phyloP scores from a whole-genome alignment of 2,888 invertebrate genomes.

The Mesopsocus fuscifrons region DNA sequence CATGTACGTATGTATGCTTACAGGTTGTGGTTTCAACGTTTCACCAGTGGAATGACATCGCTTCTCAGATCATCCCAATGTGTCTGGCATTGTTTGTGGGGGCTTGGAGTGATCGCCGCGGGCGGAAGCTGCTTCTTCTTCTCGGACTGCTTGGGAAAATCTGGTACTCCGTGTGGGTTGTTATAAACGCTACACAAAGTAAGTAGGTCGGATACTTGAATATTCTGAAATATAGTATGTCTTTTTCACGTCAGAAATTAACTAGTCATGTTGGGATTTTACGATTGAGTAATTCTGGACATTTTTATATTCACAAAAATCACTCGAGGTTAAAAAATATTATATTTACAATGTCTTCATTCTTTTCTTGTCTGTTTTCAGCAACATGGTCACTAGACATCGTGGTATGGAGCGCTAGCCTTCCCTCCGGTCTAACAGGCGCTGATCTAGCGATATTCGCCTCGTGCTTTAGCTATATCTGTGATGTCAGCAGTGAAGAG shows the following conservation, averaged over 20 bases:
- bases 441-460: slow-evolving; percentile 66
- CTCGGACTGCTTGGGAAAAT: slow-evolving; percentile 55
- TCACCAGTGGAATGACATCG: slow-evolving; percentile 59
- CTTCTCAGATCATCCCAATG: slow-evolving; percentile 52
- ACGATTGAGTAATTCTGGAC: too few species aligned
- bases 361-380: slow-evolving; percentile 18
- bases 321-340: too few species aligned
- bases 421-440: slow-evolving; percentile 58
- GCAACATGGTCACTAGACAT: slow-evolving; percentile 51
- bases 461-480: slow-evolving; percentile 58
- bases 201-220: too few species aligned
- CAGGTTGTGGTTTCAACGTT: slow-evolving; percentile 54
- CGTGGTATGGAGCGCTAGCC: slow-evolving; percentile 51
- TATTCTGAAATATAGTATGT: too few species aligned
- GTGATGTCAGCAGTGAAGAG: slow-evolving; percentile 49
- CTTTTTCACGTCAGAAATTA: too few species aligned
- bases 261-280: too few species aligned
- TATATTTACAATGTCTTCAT: not conserved
- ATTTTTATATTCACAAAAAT: too few species aligned
- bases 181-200: slow-evolving; percentile 44
- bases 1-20: too few species aligned
- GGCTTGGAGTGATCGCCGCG: slow-evolving; percentile 63
- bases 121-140: slow-evolving; percentile 51
- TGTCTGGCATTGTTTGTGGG: slow-evolving; percentile 60
- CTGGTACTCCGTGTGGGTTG: slow-evolving; percentile 53